Conservation (phyloP, 2,113 vertebrate genomes). For the Stigmatopora argus region DNA sequence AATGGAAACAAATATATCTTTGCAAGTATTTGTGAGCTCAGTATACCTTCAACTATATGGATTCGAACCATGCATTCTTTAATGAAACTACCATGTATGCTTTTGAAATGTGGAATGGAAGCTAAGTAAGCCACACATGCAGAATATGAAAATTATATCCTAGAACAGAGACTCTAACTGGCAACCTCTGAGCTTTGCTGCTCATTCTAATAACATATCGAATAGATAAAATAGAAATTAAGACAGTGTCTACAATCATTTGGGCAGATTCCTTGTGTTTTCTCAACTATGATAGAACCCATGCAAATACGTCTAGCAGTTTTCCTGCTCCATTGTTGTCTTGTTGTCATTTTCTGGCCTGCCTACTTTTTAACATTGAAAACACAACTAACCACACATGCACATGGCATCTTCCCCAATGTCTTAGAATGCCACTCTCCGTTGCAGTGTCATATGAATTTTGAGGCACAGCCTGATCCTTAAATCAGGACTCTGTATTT, state of each 20-base stretch:
- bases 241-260: background rate
- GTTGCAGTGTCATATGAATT: conserved; percentile 55
- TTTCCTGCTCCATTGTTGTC: conserved; percentile 11
- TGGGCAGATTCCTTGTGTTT: background rate
- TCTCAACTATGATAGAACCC: background rate
- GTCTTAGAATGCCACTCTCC: conserved; percentile 34
- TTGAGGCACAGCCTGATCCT: conserved; percentile 42
- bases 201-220: background rate
- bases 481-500: conserved; percentile 38
- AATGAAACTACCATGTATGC: too few species aligned
- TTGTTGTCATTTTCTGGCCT: conserved; percentile 16
- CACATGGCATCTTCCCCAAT: conserved; percentile 10
- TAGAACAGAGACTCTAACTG: too few species aligned
- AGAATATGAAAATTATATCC: too few species aligned
- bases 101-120: too few species aligned
- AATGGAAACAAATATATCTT: too few species aligned
- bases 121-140: too few species aligned
- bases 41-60: too few species aligned
- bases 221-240: background rate
- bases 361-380: conserved; percentile 12
- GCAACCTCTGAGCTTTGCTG: too few species aligned
- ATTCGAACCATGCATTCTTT: too few species aligned
- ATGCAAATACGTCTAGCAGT: conserved; percentile 11
- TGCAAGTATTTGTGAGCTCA: too few species aligned
- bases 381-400: conserved; percentile 13